A percentile compares a stretch with the other conserved stretches of the same genome.
These are phyloP conservation scores for Fregata magnificens DNA, from an alignment of 2,113 vertebrate genomes.

Conservation along the genomic window DNA sequence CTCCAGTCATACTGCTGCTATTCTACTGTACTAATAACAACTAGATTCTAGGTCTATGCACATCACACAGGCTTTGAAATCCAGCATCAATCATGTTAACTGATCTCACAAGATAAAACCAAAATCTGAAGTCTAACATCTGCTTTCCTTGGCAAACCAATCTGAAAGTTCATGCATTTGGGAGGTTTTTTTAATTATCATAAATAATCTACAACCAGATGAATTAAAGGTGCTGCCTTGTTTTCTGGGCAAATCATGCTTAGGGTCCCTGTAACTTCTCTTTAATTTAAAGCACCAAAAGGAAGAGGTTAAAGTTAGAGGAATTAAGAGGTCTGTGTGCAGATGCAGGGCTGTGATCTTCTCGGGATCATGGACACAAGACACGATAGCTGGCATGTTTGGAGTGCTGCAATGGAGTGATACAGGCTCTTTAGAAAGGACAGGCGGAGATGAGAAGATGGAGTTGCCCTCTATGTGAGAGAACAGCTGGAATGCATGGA, in stretches of 20 bases:
- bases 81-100: background rate
- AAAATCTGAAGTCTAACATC: background rate
- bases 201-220: background rate
- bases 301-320: background rate
- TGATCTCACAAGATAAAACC: background rate
- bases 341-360: background rate
- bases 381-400: background rate
- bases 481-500: background rate
- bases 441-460: background rate
- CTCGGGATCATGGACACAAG: background rate
- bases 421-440: background rate
- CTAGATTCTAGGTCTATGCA: background rate
- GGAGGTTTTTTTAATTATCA: background rate
- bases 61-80: background rate
- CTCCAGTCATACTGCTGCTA: background rate
- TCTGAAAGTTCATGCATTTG: background rate
- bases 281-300: background rate
- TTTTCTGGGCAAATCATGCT: background rate
- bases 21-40: background rate
- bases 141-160: slow-evolving; percentile 19
- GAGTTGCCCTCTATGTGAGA: background rate
- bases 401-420: background rate
- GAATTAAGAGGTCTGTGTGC: background rate
- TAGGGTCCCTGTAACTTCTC: background rate
- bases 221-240: background rate